phyloP scores from a whole-genome alignment of 2,113 vertebrate species.

The Spea bombifrons region DNA sequence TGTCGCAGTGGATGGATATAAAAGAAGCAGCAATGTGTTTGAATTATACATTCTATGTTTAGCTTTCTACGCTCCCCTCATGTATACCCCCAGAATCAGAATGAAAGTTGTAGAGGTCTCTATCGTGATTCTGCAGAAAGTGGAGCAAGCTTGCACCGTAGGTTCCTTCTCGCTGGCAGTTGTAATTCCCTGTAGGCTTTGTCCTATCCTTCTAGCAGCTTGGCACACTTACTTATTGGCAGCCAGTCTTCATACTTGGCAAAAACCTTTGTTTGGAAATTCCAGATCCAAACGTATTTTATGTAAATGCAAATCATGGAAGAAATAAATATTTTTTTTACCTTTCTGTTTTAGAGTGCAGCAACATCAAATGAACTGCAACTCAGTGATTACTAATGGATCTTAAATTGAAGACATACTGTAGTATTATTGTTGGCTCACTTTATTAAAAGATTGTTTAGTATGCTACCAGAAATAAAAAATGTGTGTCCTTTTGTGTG shows the following conservation, averaged over 20 bases:
- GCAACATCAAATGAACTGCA: neutral
- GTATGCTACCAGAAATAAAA: too few species aligned
- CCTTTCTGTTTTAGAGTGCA: neutral
- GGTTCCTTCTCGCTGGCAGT: constrained; percentile 12
- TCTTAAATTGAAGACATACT: neutral
- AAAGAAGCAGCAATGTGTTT: too few species aligned
- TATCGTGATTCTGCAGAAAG: neutral
- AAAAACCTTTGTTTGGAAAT: neutral
- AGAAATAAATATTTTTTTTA: constrained; percentile 1
- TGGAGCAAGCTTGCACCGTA: constrained; percentile 14
- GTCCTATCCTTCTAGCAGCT: constrained; percentile 5
- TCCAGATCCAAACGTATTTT: constrained; percentile 3
- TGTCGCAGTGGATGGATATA: too few species aligned
- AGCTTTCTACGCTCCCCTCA: too few species aligned
- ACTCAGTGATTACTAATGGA: neutral
- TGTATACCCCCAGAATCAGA: too few species aligned
- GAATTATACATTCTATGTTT: too few species aligned
- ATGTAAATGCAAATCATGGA: neutral
- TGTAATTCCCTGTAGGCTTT: constrained; percentile 16
- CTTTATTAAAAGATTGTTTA: neutral
- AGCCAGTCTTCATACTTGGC: constrained; percentile 6
- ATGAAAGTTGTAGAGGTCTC: too few species aligned
- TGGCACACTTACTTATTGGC: constrained; percentile 16
- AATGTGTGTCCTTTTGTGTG: too few species aligned
- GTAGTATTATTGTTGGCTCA: neutral